Evolutionary conservation across 2,797 vertebrate genomes (phyloP).

Genomic region (Meriones psammophilus): DNA sequence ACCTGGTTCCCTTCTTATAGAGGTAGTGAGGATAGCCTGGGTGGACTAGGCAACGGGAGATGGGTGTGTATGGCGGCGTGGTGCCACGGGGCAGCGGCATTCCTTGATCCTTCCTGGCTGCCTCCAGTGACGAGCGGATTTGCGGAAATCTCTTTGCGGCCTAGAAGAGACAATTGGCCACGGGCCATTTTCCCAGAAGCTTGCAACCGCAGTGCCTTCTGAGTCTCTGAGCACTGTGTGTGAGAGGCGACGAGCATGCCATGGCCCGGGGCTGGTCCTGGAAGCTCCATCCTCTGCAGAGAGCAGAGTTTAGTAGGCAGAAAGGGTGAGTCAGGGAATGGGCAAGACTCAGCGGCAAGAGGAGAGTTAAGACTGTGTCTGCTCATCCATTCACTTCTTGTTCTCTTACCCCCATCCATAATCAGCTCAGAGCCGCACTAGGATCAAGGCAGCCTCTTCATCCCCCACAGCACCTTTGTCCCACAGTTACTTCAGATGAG

Average conservation of each 20-base stretch:
- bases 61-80: not conserved
- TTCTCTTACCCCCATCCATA: not conserved
- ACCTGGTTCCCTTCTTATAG: not conserved
- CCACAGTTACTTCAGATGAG: not conserved
- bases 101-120: not conserved
- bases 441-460: not conserved
- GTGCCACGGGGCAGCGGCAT: too few relatives aligned
- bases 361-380: not conserved
- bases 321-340: not conserved
- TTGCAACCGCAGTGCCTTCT: not conserved
- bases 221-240: not conserved
- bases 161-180: not conserved
- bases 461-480: not conserved
- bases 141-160: not conserved
- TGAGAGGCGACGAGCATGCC: not conserved
- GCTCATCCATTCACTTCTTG: fast-evolving
- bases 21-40: not conserved
- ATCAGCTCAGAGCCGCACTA: too few relatives aligned
- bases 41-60: not conserved
- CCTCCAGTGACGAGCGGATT: not conserved
- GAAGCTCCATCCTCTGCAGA: not conserved
- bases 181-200: not conserved
- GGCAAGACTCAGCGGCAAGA: not conserved
- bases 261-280: not conserved
- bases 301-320: not conserved